These are phyloP conservation scores for Gymnoscopelus microlampas DNA, from an alignment of 2,797 vertebrate genomes.

Conservation along the genomic window DNA sequence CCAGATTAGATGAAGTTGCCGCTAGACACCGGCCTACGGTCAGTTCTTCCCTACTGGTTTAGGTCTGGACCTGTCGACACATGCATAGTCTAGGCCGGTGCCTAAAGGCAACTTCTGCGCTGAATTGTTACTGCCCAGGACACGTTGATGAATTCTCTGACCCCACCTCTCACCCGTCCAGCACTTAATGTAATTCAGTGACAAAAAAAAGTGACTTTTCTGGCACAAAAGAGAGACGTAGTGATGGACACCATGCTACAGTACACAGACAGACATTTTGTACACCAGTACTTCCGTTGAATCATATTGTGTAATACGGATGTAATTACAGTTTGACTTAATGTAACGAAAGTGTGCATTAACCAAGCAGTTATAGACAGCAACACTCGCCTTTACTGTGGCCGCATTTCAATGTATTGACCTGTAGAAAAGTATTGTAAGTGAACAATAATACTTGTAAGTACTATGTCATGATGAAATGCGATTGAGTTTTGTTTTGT, in stretches of 20 bases:
- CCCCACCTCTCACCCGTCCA: constrained; percentile 11
- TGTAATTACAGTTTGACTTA: constrained; percentile 35
- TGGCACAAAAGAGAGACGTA: constrained; percentile 16
- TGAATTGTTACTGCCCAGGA: constrained; percentile 24
- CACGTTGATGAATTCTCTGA: constrained; percentile 32
- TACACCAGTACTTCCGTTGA: not conserved
- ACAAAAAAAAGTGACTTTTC: constrained; percentile 24
- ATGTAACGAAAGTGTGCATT: constrained; percentile 6
- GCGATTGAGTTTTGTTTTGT: too few species aligned
- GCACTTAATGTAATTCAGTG: constrained; percentile 29
- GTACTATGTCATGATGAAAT: too few species aligned
- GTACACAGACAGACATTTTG: not conserved
- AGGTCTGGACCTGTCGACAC: constrained; percentile 38
- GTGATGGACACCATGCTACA: not conserved
- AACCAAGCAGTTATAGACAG: constrained; percentile 27
- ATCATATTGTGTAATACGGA: constrained; percentile 23
- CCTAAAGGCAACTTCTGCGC: constrained; percentile 37
- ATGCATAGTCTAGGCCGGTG: constrained; percentile 41
- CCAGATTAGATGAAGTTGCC: constrained; percentile 54
- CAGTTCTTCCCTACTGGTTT: constrained; percentile 38
- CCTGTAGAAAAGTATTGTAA: too few species aligned
- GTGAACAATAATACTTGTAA: too few species aligned
- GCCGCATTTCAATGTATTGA: too few species aligned
- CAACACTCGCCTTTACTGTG: too few species aligned
- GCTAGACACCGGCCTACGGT: constrained; percentile 50